A percentile compares a stretch with the other conserved stretches of the same genome.
Conservation (phyloP, 1,140 invertebrate species). For the Spodoptera litura region DNA sequence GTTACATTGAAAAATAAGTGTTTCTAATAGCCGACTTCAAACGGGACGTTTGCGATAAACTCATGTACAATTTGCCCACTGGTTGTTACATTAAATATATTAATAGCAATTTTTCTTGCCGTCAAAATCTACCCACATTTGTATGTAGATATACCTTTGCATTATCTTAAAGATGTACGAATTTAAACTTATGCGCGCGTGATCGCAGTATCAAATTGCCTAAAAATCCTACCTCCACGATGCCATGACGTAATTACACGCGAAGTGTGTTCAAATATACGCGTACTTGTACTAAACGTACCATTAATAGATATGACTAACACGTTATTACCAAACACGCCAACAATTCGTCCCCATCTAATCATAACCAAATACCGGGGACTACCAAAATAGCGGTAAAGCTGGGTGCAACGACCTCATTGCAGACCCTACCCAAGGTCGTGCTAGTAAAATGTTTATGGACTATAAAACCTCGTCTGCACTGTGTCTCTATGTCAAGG, state of each 20-base stretch:
- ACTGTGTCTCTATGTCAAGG: constrained; percentile 84
- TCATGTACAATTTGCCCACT: constrained; percentile 2
- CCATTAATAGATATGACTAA: constrained; percentile 16
- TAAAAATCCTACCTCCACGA: not conserved
- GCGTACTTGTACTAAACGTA: not conserved
- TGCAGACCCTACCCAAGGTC: constrained; percentile 83
- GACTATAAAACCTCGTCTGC: constrained; percentile 84
- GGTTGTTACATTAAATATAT: constrained; percentile 14
- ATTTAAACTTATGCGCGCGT: not conserved
- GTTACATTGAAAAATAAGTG: constrained; percentile 41
- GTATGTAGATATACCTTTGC: not conserved
- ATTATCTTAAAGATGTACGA: not conserved
- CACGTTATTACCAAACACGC: not conserved
- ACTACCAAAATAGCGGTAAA: constrained; percentile 63
- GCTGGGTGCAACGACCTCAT: constrained; percentile 81
- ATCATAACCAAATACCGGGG: constrained; percentile 50
- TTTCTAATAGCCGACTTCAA: constrained; percentile 32
- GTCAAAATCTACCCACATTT: not conserved
- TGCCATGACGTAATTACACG: constrained; percentile 2
- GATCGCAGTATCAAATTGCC: not conserved
- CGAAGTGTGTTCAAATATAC: not conserved
- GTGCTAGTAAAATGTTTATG: constrained; percentile 86
- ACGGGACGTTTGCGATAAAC: constrained; percentile 15
- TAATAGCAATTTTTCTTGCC: constrained; percentile 9
- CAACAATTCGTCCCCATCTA: constrained; percentile 33